Evolutionary conservation across 2,113 vertebrate genomes (phyloP).

Genomic region (Pandion haliaetus): DNA sequence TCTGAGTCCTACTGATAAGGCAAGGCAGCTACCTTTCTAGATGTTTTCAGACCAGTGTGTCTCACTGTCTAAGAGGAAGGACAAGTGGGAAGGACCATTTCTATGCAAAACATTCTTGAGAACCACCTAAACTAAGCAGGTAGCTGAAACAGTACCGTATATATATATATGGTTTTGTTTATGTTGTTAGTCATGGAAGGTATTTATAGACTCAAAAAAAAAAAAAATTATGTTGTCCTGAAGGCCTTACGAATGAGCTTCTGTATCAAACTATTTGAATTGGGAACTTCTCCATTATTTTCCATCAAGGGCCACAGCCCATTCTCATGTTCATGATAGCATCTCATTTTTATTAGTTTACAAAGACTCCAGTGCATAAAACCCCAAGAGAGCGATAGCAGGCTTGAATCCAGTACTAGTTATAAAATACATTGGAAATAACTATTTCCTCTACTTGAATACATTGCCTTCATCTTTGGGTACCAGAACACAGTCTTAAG

Average conservation of each 20-base stretch:
- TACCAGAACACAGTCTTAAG: background rate
- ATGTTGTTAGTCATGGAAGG: background rate
- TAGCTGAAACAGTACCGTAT: background rate
- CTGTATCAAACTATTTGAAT: background rate
- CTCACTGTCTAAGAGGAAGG: background rate
- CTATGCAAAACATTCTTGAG: background rate
- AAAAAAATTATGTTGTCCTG: background rate
- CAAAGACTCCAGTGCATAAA: background rate
- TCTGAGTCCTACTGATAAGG: background rate
- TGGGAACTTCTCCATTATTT: background rate
- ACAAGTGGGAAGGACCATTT: background rate
- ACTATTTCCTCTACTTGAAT: background rate
- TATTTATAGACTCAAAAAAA: background rate
- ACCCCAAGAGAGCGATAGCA: background rate
- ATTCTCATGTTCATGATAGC: background rate
- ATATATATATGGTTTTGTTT: background rate
- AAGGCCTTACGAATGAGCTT: background rate
- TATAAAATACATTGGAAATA: background rate
- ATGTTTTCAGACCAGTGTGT: background rate
- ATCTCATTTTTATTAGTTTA: slow-evolving; percentile 14
- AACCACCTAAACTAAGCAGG: background rate
- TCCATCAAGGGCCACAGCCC: background rate
- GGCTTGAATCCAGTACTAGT: background rate
- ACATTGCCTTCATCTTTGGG: background rate
- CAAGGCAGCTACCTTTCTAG: background rate